These are phyloP conservation scores for Centruroides sculpturatus DNA, from an alignment of 1,140 invertebrate species.

Conservation along the genomic window DNA sequence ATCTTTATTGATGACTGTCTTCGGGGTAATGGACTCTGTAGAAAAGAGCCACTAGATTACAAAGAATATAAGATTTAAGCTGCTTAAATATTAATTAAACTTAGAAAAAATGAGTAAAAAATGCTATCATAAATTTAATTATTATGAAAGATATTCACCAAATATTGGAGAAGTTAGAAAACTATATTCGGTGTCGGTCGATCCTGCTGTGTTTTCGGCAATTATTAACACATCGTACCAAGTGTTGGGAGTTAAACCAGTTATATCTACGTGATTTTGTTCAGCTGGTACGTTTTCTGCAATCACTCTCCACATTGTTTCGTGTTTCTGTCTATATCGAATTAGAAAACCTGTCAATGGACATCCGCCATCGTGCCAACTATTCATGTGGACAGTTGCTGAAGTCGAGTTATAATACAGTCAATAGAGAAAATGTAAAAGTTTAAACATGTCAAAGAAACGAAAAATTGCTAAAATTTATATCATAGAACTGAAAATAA, in stretches of 20 bases:
- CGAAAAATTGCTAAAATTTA: too few species aligned
- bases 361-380: constrained; percentile 41
- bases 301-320: constrained; percentile 21
- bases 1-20: constrained; percentile 9
- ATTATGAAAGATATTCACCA: background rate
- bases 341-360: constrained; percentile 37
- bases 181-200: constrained; percentile 27
- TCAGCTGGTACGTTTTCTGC: constrained; percentile 6
- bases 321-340: constrained; percentile 25
- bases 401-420: constrained; percentile 28
- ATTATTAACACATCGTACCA: constrained; percentile 32
- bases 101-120: too few species aligned
- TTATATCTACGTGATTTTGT: background rate
- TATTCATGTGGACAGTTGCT: constrained; percentile 32
- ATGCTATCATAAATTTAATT: too few species aligned
- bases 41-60: background rate
- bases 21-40: constrained; percentile 5
- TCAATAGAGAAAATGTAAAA: too few species aligned
- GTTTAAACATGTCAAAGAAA: too few species aligned
- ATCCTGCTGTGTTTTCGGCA: constrained; percentile 33
- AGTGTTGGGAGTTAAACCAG: constrained; percentile 22
- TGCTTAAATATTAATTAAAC: too few species aligned
- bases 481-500: too few species aligned
- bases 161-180: constrained; percentile 24
- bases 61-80: background rate